Conservation (phyloP, 1,140 invertebrate genomes). For the Drosophila pallidifrons region DNA sequence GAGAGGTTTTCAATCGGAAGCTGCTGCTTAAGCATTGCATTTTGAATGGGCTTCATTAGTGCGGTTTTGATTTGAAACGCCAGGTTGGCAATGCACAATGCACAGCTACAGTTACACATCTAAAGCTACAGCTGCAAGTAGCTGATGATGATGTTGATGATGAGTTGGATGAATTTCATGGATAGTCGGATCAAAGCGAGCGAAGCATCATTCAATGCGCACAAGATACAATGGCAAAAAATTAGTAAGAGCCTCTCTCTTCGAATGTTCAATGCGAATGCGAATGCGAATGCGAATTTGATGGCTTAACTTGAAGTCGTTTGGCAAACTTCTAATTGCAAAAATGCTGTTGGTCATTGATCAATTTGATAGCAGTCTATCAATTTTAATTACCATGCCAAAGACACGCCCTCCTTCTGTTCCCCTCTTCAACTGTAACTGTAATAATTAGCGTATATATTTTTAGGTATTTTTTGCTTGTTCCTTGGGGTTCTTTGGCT, state of each 20-base stretch:
- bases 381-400: conserved; percentile 63
- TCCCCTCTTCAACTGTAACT: conserved; percentile 44
- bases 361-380: conserved; percentile 22
- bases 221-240: conserved; percentile 47
- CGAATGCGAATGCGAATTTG: conserved; percentile 25
- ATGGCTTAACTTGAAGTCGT: conserved; percentile 39
- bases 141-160: conserved; percentile 29
- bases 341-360: neutral
- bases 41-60: conserved; percentile 82
- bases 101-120: conserved; percentile 61
- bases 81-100: conserved; percentile 33
- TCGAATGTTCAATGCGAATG: neutral
- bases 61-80: conserved; percentile 72
- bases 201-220: conserved; percentile 27
- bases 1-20: conserved; percentile 45
- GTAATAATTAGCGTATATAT: conserved; percentile 73
- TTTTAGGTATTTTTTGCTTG: conserved; percentile 35
- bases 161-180: conserved; percentile 36
- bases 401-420: neutral
- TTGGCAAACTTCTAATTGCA: conserved; percentile 27
- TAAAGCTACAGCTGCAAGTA: conserved; percentile 59
- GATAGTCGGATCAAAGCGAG: conserved; percentile 21
- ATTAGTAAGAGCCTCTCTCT: conserved; percentile 32
- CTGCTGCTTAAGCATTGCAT: conserved; percentile 66
- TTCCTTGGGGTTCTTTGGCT: conserved; percentile 1